Evolutionary conservation across 2,113 vertebrate genomes (phyloP).

Genomic region (Hassar affinis): DNA sequence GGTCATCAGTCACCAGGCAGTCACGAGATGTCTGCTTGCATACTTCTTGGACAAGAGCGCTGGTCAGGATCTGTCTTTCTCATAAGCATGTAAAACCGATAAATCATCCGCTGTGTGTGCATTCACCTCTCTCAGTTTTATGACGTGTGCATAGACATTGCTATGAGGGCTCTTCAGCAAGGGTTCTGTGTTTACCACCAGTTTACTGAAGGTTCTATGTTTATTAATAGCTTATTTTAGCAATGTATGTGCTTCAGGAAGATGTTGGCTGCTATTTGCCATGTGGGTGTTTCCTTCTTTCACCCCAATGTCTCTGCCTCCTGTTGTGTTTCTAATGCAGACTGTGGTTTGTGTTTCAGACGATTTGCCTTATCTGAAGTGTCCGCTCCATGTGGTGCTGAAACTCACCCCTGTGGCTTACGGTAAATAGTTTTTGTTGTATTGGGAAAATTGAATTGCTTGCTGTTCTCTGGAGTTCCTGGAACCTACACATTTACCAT

Average conservation of each 20-base stretch:
- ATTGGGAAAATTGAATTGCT: not conserved
- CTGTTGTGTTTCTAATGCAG: not conserved
- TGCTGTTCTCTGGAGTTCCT: not conserved
- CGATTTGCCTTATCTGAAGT: conserved; percentile 91
- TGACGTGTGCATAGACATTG: not conserved
- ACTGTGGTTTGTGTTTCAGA: conserved; percentile 67
- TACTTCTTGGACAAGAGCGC: conserved; percentile 95
- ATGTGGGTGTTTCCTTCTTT: not conserved
- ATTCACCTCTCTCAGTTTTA: not conserved
- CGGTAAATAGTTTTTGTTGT: conserved; percentile 66
- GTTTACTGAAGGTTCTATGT: too few relatives aligned
- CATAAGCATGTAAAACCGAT: not conserved
- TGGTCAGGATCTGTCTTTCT: conserved; percentile 66
- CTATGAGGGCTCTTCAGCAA: not conserved
- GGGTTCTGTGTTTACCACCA: not conserved
- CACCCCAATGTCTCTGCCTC: not conserved
- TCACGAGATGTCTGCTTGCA: conserved; percentile 93
- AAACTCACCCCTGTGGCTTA: conserved; percentile 94
- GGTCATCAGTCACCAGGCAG: conserved; percentile 95
- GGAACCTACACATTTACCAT: not conserved
- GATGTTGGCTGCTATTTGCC: not conserved
- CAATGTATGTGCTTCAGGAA: not conserved
- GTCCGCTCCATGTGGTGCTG: conserved; percentile 89
- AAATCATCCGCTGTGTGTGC: not conserved
- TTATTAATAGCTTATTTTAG: not conserved